These are phyloP conservation scores for Leucopsar rothschildi DNA, from an alignment of 2,113 vertebrate genomes.

Conservation along the genomic window DNA sequence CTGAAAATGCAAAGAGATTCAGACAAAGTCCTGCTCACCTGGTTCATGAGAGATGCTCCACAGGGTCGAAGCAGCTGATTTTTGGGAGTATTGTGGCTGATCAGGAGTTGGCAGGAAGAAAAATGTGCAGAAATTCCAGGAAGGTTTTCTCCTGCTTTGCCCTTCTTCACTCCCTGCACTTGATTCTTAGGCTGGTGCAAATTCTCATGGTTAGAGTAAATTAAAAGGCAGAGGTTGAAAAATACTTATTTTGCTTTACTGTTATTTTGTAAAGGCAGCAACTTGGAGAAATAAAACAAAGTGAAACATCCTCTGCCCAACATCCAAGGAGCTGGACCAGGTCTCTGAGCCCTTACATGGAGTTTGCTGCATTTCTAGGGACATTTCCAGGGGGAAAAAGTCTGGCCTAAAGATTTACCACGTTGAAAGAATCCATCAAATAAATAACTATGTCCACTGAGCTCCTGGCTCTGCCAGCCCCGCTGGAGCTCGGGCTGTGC, in stretches of 20 bases:
- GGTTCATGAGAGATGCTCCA: not conserved
- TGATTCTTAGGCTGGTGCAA: not conserved
- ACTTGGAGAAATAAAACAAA: not conserved
- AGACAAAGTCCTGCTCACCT: not conserved
- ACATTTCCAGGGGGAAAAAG: not conserved
- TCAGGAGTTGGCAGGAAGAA: not conserved
- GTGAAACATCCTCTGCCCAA: not conserved
- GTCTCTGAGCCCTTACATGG: not conserved
- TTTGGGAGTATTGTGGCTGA: not conserved
- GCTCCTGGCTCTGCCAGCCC: not conserved
- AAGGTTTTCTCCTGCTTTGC: not conserved
- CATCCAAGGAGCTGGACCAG: not conserved
- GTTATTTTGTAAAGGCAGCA: not conserved
- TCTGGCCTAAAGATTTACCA: not conserved
- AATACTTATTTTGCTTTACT: slow-evolving; percentile 48
- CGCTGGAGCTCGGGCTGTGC: not conserved
- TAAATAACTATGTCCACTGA: slow-evolving; percentile 38
- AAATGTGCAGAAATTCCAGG: not conserved
- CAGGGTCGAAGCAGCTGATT: not conserved
- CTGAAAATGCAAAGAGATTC: not conserved
- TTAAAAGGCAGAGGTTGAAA: not conserved
- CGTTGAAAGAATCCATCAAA: not conserved
- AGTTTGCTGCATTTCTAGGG: not conserved
- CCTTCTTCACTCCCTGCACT: not conserved
- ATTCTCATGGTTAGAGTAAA: not conserved